Base-by-base conservation (phyloP, 2,113 vertebrate genomes). In the Notarius quadriscutis region DNA sequence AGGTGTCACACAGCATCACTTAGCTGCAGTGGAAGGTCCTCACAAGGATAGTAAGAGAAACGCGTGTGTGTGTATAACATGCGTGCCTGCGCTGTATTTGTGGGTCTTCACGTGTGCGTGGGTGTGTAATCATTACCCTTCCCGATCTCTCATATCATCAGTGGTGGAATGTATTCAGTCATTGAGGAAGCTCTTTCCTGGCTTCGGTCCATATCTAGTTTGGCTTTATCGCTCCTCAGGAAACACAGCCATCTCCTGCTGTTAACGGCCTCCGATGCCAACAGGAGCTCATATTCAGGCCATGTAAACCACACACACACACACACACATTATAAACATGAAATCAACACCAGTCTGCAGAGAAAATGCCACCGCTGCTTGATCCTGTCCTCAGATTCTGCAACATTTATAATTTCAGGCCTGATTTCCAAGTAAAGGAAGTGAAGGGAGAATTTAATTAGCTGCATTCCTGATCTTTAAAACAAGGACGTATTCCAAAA, bases 121-220 rank as follows among this genome's bases (percentile, higher is more conserved):
- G 17, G 65, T 48, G 62, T 85, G 78, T 67, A 75, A 83, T 72
- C 51, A 7, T 69, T 62, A 65, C 77, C 57, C 27, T 86, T 72
- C 41, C 25, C 34, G 11, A 75, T 81, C 78, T 75, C 57, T 81
- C 79, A 83, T 78, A 83, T 83, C 80, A 89, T 82, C 74, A 50
- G 67, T 25, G 14, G 25, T 83, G 80, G 78, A 89, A 83, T 83
- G 69, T 55, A 20, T 65, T 89, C 25, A 41, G 7, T 67, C 55
- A 63, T 58, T 51, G 55, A 81, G 30, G 78, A 86, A 69, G 20
- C 55, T 14, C 55, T 63, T 50, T 83, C 57, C 62, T 87, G 81
- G 81, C 86, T 53, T 48, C 11, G 2, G 34, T 83, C 79, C 80
- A 87, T 34, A 57, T 53, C 57, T 83, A 48, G 22, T 81, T 83